These are phyloP conservation scores for Eufriesea mexicana DNA, from an alignment of 1,140 invertebrate species.

Conservation along the genomic window DNA sequence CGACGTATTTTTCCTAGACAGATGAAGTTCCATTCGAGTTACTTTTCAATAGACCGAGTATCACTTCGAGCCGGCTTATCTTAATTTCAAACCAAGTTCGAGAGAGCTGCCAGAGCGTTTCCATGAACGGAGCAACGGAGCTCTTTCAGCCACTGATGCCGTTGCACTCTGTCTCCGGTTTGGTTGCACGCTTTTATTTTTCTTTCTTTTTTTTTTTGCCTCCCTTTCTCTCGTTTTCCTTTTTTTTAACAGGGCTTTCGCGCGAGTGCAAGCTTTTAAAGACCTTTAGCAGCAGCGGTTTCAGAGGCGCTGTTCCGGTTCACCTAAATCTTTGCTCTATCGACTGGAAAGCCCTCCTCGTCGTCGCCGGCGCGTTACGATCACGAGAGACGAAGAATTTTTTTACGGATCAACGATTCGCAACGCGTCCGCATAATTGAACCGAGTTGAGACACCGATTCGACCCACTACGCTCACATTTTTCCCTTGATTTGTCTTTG, in stretches of 20 bases:
- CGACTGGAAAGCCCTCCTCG: conserved; percentile 56
- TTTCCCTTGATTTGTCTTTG: conserved; percentile 1
- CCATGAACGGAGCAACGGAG: background rate
- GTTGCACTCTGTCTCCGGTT: conserved; percentile 12
- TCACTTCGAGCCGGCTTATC: conserved; percentile 26
- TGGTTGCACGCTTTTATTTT: background rate
- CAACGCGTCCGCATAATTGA: conserved; percentile 13
- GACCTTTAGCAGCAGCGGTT: conserved; percentile 58
- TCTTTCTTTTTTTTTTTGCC: background rate
- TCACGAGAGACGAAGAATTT: conserved; percentile 17
- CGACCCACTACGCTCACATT: background rate
- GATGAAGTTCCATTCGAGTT: background rate
- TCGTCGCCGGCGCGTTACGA: background rate
- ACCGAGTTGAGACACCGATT: background rate
- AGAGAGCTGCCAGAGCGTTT: conserved; percentile 5
- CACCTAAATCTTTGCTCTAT: conserved; percentile 70
- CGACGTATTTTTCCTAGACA: background rate
- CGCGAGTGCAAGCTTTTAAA: conserved; percentile 68
- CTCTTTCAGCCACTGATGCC: background rate
- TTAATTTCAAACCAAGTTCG: conserved; percentile 39
- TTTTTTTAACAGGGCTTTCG: conserved; percentile 14
- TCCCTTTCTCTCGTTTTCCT: background rate
- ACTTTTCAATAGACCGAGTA: conserved; percentile 6
- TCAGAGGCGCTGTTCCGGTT: conserved; percentile 55
- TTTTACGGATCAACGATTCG: background rate